phyloP scores from a whole-genome alignment of 2,113 vertebrate species.

The Arizona elegans region DNA sequence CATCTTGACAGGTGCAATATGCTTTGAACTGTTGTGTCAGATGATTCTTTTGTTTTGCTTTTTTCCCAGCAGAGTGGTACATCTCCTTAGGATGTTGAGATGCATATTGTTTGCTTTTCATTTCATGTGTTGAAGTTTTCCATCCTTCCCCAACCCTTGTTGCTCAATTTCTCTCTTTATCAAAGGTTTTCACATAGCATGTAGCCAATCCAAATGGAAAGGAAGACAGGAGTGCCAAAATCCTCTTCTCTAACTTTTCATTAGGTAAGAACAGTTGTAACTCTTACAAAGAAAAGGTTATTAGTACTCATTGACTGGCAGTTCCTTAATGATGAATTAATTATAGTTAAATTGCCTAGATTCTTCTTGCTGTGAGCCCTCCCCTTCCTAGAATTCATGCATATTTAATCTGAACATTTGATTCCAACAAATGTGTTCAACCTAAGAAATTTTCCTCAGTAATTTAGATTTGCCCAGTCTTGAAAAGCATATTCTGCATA shows the following conservation, averaged over 20 bases:
- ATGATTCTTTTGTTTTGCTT: slow-evolving; percentile 85
- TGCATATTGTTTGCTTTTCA: slow-evolving; percentile 77
- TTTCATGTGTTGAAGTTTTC: slow-evolving; percentile 69
- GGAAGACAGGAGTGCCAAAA: slow-evolving; percentile 23
- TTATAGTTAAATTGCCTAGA: not conserved
- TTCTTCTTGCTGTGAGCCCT: not conserved
- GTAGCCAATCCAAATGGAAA: slow-evolving; percentile 63
- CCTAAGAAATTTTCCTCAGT: not conserved
- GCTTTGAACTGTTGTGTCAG: slow-evolving; percentile 92
- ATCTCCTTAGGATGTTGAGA: slow-evolving; percentile 73
- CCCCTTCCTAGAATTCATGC: not conserved
- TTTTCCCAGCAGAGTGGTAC: slow-evolving; percentile 77
- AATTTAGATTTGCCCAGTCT: not conserved
- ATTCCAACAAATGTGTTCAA: not conserved
- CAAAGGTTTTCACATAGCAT: slow-evolving; percentile 55
- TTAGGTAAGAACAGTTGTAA: slow-evolving; percentile 21
- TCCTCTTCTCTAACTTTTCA: slow-evolving; percentile 45
- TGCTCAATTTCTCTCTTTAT: slow-evolving; percentile 52
- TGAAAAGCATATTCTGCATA: not conserved
- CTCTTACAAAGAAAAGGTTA: slow-evolving; percentile 14
- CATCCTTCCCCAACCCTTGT: slow-evolving; percentile 50
- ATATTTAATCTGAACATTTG: not conserved
- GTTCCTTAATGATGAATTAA: slow-evolving; percentile 32
- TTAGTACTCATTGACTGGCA: not conserved
- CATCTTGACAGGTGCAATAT: slow-evolving; percentile 92